Conservation (phyloP, 2,113 vertebrate genomes). For the Suricata suricatta region DNA sequence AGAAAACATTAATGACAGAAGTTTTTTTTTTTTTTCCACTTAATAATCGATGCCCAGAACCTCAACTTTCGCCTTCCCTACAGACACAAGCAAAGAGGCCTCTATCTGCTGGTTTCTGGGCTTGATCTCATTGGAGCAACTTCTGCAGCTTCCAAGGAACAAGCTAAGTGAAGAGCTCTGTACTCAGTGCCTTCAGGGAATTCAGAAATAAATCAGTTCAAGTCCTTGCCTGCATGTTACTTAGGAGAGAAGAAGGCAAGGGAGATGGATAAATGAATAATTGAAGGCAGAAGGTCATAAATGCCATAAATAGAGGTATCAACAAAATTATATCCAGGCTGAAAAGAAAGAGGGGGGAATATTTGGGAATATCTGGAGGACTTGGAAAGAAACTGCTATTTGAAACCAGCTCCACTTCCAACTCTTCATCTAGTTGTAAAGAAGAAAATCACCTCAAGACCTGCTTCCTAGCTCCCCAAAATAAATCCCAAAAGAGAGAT, state of each 20-base stretch:
- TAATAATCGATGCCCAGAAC: neutral
- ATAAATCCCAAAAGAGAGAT: neutral
- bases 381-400: neutral
- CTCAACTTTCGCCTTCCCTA: neutral
- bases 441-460: neutral
- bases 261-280: neutral
- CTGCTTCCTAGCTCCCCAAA: rapidly evolving
- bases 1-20: neutral
- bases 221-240: neutral
- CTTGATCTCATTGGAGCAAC: neutral
- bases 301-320: neutral
- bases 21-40: rapidly evolving
- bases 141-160: neutral
- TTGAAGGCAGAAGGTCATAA: neutral
- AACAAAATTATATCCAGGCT: neutral
- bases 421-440: neutral
- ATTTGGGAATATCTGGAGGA: neutral
- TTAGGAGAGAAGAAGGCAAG: neutral
- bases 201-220: neutral
- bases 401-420: neutral
- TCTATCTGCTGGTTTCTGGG: neutral
- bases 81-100: neutral
- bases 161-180: neutral
- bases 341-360: neutral
- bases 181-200: neutral